Evolutionary conservation across 1,140 invertebrate genomes (phyloP).

Genomic region (Amyelois transitella): DNA sequence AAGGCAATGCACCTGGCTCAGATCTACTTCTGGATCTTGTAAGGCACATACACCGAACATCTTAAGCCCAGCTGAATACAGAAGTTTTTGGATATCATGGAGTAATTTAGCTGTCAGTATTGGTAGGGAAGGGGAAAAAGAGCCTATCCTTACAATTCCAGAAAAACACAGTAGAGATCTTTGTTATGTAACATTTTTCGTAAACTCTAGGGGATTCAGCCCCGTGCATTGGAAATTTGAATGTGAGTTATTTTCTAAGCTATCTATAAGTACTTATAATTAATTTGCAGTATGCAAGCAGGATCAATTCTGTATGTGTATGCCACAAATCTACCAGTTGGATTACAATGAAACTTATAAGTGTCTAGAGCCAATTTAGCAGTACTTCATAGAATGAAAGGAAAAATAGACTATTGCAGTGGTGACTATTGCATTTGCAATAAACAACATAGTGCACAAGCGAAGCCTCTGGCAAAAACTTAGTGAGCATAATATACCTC

Average conservation of each 20-base stretch:
- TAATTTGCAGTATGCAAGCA: too few relatives aligned
- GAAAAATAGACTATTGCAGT: too few relatives aligned
- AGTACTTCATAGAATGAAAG: too few relatives aligned
- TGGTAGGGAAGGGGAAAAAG: slow-evolving; percentile 7
- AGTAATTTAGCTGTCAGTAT: slow-evolving; percentile 56
- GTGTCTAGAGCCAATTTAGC: too few relatives aligned
- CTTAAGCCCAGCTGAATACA: slow-evolving; percentile 77
- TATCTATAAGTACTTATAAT: not conserved
- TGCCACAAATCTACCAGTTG: too few relatives aligned
- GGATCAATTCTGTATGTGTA: too few relatives aligned
- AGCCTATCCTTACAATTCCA: slow-evolving; percentile 17
- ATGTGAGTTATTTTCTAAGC: slow-evolving; percentile 22
- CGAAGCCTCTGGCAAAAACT: too few relatives aligned
- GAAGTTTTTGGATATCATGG: slow-evolving; percentile 86
- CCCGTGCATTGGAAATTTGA: slow-evolving; percentile 30
- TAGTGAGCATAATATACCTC: too few relatives aligned
- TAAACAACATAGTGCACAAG: too few relatives aligned
- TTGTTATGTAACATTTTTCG: slow-evolving; percentile 28
- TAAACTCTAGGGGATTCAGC: not conserved
- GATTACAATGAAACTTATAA: too few relatives aligned
- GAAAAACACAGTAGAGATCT: slow-evolving; percentile 13
- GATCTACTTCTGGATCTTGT: slow-evolving; percentile 2
- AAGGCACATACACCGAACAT: slow-evolving; percentile 76
- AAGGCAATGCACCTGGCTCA: slow-evolving; percentile 12
- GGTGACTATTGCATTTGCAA: too few relatives aligned